Percentiles rank a stretch among this genome's conserved stretches.
phyloP scores from a whole-genome alignment of 2,797 vertebrate species.

The Neomorphus geoffroyi region DNA sequence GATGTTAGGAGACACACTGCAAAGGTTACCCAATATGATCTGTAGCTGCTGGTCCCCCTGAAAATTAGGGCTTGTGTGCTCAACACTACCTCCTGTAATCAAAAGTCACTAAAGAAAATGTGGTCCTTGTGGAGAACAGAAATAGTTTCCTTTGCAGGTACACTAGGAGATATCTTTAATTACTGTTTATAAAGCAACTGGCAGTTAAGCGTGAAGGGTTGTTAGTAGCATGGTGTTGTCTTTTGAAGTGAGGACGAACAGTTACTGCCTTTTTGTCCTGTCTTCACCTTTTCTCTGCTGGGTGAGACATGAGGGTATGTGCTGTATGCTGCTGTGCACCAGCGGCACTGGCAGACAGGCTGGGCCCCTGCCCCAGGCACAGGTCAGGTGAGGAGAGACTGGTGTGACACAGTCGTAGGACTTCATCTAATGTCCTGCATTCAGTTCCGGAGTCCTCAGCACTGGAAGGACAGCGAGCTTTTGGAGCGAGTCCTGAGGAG shows the following conservation, averaged over 20 bases:
- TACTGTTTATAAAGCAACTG: constrained; percentile 36
- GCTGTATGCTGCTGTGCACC: background rate
- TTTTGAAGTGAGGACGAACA: constrained; percentile 39
- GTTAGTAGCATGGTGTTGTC: background rate
- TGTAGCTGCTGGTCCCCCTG: constrained; percentile 3
- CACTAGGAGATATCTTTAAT: constrained; percentile 35
- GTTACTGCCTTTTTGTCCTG: background rate
- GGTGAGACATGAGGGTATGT: background rate
- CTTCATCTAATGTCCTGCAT: too few species aligned
- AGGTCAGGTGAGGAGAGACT: background rate
- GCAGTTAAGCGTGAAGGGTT: background rate
- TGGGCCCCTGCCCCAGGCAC: background rate
- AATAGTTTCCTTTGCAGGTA: constrained; percentile 19
- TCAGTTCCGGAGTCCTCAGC: too few species aligned
- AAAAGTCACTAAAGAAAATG: constrained; percentile 1
- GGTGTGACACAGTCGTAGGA: background rate
- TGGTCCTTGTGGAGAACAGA: background rate
- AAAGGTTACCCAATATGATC: background rate
- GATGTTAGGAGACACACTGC: background rate
- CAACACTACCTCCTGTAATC: background rate
- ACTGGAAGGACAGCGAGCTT: too few species aligned
- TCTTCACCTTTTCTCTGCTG: background rate
- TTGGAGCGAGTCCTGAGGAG: too few species aligned
- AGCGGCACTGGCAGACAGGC: background rate
- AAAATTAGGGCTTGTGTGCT: constrained; percentile 28